Evolutionary conservation across 2,888 invertebrate species (phyloP).

Genomic region (Chaetoderma sp.): DNA sequence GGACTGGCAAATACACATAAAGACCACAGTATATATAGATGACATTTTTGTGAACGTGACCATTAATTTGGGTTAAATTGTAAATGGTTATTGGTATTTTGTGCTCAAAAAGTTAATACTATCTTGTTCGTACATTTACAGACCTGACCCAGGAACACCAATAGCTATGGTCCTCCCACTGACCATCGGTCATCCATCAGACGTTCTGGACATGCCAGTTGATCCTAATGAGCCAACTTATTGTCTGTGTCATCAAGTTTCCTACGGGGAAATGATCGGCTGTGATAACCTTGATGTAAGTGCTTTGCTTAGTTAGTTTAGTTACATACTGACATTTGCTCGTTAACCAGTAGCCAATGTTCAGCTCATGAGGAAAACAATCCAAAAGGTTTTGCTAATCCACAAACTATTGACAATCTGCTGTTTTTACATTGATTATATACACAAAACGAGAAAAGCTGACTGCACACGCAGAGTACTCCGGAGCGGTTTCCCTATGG

Average conservation of each 20-base stretch:
- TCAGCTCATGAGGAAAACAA: no score
- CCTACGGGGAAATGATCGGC: conserved; percentile 97
- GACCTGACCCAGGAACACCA: conserved; percentile 30
- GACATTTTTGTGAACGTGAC: no score
- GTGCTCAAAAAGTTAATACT: background rate
- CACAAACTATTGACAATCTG: no score
- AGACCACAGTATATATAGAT: no score
- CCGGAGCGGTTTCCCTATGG: no score
- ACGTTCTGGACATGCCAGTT: conserved; percentile 76
- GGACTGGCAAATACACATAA: no score
- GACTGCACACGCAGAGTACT: no score
- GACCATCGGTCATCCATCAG: conserved; percentile 73
- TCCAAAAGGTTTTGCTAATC: no score
- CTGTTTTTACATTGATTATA: no score
- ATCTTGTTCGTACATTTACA: conserved; percentile 14
- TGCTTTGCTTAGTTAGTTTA: conserved; percentile 13
- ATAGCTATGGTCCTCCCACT: conserved; percentile 37
- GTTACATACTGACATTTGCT: conserved; percentile 27
- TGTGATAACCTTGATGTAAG: conserved; percentile 82
- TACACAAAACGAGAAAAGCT: no score
- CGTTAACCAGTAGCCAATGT: background rate
- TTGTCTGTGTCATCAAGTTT: conserved; percentile 94
- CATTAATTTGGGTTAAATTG: no score
- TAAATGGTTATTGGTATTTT: no score
- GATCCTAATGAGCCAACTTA: conserved; percentile 99